Evolutionary conservation across 1,140 invertebrate genomes (phyloP).

Genomic region (Samia ricini): DNA sequence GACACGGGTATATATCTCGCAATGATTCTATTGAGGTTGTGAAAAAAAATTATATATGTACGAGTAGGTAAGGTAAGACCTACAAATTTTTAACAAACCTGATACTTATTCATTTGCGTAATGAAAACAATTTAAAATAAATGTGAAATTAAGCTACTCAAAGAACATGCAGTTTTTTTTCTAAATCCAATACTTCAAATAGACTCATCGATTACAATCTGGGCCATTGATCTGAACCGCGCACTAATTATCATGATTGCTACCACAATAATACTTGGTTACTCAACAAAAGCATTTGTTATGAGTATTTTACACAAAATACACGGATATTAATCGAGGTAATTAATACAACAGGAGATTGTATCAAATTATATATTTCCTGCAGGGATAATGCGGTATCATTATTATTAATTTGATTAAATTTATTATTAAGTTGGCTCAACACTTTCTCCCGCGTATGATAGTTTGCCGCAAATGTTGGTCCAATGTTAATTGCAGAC

Average conservation of each 20-base stretch:
- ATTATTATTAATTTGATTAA: too few relatives aligned
- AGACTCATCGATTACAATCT: not conserved
- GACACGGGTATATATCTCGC: too few relatives aligned
- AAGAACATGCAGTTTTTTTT: not conserved
- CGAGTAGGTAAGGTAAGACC: too few relatives aligned
- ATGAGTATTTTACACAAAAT: not conserved
- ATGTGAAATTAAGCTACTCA: not conserved
- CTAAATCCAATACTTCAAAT: not conserved
- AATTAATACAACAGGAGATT: not conserved
- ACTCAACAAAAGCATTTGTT: not conserved
- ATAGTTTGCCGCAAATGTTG: too few relatives aligned
- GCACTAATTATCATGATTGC: slow-evolving; percentile 1
- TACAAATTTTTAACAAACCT: too few relatives aligned
- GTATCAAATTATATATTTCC: not conserved
- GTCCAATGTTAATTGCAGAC: too few relatives aligned
- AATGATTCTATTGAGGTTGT: too few relatives aligned
- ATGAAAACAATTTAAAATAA: not conserved
- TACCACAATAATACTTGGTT: slow-evolving; percentile 1
- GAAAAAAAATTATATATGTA: too few relatives aligned
- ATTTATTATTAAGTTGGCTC: too few relatives aligned
- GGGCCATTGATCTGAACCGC: not conserved
- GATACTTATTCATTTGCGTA: too few relatives aligned
- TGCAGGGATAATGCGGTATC: too few relatives aligned
- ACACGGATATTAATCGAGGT: not conserved
- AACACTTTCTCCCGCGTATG: too few relatives aligned